Conservation (phyloP, 2,888 invertebrate genomes). For the Drosophila cracens region DNA sequence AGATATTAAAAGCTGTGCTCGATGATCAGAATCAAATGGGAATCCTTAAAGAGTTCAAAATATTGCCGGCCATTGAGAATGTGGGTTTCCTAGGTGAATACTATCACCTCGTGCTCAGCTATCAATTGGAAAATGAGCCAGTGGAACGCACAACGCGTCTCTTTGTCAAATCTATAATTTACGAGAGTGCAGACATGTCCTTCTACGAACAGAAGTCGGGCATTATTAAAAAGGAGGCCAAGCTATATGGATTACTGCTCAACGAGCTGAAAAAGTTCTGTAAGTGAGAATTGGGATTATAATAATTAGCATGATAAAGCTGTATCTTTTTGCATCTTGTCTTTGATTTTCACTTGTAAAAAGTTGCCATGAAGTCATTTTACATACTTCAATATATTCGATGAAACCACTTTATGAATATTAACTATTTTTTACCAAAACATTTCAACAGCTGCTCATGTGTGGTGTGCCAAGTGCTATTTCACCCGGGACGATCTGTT, state of each 20-base stretch:
- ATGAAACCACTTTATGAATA: too few species aligned
- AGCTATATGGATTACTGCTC: conserved; percentile 66
- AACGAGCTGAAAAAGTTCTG: conserved; percentile 69
- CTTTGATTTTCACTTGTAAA: background rate
- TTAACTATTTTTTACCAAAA: background rate
- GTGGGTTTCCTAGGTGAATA: conserved; percentile 81
- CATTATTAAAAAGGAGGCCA: conserved; percentile 72
- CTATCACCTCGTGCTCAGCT: conserved; percentile 70
- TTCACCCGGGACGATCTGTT: conserved; percentile 80
- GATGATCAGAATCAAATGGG: conserved; percentile 50
- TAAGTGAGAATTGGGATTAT: conserved; percentile 48
- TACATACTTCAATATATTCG: background rate
- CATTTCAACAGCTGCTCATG: conserved; percentile 53
- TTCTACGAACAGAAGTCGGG: conserved; percentile 58
- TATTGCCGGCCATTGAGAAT: conserved; percentile 65
- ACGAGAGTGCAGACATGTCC: conserved; percentile 59
- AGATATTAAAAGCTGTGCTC: conserved; percentile 64
- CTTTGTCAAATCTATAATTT: conserved; percentile 77
- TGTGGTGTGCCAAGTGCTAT: conserved; percentile 83
- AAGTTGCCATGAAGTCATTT: background rate
- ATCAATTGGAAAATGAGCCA: conserved; percentile 51
- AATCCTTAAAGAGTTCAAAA: conserved; percentile 44
- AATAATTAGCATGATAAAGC: background rate
- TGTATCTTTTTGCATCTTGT: background rate
- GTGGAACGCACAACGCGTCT: conserved; percentile 47